Percentiles rank a stretch among this genome's conserved stretches.
Evolutionary conservation across 2,113 vertebrate species (phyloP).

Genomic region (Phocoena sinus): DNA sequence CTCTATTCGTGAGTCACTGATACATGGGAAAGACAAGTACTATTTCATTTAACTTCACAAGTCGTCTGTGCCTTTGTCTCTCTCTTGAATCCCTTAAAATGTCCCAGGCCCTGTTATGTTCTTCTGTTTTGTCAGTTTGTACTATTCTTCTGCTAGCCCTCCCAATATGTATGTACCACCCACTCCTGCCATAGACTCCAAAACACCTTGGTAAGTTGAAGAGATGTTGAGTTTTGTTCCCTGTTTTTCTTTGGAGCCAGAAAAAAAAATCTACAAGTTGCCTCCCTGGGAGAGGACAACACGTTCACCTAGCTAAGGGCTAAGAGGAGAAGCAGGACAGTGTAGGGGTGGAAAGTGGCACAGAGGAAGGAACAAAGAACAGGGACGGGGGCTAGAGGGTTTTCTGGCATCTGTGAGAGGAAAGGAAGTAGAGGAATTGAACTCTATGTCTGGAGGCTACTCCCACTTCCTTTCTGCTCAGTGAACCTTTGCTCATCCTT

Average conservation of each 20-base stretch:
- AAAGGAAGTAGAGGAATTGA: neutral
- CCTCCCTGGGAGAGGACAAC: neutral
- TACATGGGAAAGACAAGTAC: neutral
- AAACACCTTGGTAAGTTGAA: neutral
- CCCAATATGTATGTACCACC: neutral
- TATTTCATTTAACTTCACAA: neutral
- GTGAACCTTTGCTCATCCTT: neutral
- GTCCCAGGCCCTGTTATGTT: fast-evolving
- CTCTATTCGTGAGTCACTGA: neutral
- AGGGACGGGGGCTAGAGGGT: neutral
- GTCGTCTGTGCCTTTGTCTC: neutral
- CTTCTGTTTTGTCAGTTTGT: neutral
- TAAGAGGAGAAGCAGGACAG: neutral
- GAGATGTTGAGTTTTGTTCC: neutral
- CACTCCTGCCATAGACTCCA: neutral
- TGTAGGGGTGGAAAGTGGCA: neutral
- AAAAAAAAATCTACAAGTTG: neutral
- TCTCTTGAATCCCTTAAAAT: neutral
- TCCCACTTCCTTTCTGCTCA: neutral
- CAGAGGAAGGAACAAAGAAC: neutral
- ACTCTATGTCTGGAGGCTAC: neutral
- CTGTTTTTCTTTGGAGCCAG: neutral
- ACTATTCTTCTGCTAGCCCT: neutral
- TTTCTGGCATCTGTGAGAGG: neutral
- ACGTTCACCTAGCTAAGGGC: neutral